A percentile compares a stretch with the other conserved stretches of the same genome.
Evolutionary conservation across 1,140 invertebrate genomes (phyloP).

Genomic region (Fragariocoptes setiger): DNA sequence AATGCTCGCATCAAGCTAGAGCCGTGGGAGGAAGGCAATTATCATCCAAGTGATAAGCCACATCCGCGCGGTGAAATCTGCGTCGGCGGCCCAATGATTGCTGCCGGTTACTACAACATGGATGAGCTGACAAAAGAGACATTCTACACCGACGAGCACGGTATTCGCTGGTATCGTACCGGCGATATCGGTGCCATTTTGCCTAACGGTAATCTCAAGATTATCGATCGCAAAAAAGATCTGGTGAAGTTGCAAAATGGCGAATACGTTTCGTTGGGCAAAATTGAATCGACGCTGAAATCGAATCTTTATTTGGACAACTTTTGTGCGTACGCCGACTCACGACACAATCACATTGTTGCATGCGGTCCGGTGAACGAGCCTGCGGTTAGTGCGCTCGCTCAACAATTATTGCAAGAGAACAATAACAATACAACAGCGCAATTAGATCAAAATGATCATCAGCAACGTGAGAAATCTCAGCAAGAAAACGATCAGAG

Average conservation of each 20-base stretch:
- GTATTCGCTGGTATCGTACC: slow-evolving; percentile 8
- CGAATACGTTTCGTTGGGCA: slow-evolving; percentile 27
- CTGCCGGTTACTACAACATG: slow-evolving; percentile 15
- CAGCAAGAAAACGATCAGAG: too few species aligned
- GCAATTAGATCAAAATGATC: too few species aligned
- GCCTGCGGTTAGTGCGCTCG: slow-evolving; percentile 28
- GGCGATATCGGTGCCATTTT: slow-evolving; percentile 11
- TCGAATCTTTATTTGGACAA: slow-evolving; percentile 75
- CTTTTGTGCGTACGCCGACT: slow-evolving; percentile 67
- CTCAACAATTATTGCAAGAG: slow-evolving; percentile 12
- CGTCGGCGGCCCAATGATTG: slow-evolving; percentile 28
- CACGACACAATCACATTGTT: slow-evolving; percentile 46
- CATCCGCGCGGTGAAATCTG: slow-evolving; percentile 67
- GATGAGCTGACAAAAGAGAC: slow-evolving; percentile 5
- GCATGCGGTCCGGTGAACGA: slow-evolving; percentile 59
- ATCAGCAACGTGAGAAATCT: too few species aligned
- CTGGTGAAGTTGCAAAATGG: slow-evolving; percentile 7
- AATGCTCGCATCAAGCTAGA: slow-evolving; percentile 15
- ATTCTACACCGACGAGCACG: slow-evolving; percentile 8
- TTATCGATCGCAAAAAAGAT: slow-evolving; percentile 9
- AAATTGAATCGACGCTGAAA: slow-evolving; percentile 61
- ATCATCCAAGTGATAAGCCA: slow-evolving; percentile 54
- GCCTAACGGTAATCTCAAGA: slow-evolving; percentile 10
- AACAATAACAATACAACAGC: neutral
- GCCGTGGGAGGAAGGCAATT: slow-evolving; percentile 34